Evolutionary conservation across 2,888 invertebrate genomes (phyloP), one percentile per base, ranked within the genome.

Genomic region (Stenichneumon culpator): DNA sequence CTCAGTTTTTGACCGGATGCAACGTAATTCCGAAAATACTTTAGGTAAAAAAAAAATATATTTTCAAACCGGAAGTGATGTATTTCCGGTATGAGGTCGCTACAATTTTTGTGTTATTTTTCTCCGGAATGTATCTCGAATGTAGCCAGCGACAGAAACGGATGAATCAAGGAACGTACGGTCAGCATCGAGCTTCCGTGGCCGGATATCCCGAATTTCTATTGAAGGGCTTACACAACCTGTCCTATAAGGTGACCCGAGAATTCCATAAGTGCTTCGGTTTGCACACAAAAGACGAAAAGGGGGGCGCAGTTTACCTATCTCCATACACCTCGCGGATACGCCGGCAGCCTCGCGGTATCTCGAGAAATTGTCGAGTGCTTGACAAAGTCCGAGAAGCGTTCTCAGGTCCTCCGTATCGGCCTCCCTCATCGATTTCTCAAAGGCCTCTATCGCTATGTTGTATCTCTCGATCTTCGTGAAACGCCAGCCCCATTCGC

Each of bases 401-500:
- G 90, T 90, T 82, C 90, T 89, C 0, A 92, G 81, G 54, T 91
- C 88, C 7, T 90, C 88, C 3, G 74, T 63, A 9, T 88, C 89
- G 22, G 87, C 87, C 16, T 80, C 86, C 57, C 89, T 77, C 16
- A 87, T 87, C n/a, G 93, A 89, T 63, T 89, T 90, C 36, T 89
- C 75, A 86, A 92, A 93, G 65, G 90, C 90, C 0, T 74, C 52
- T 77, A 93, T 89, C 3, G 91, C 91, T 3, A 79, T 44, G 25
- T 83, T 60, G 14, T 86, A 89, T 65, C 86, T 87, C n/a, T 88
- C 89, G 4, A 87, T 63, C 16, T 86, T 86, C 3, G 87, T 87
- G 47, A 92, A 87, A 54, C 89, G 87, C 54, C 87, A 87, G n/a
- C 90, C 93, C 92, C 92, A 92, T 89, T 93, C 92, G 6, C 92